Evolutionary conservation across 2,797 vertebrate genomes (phyloP).

Genomic region (Bradypus variegatus): DNA sequence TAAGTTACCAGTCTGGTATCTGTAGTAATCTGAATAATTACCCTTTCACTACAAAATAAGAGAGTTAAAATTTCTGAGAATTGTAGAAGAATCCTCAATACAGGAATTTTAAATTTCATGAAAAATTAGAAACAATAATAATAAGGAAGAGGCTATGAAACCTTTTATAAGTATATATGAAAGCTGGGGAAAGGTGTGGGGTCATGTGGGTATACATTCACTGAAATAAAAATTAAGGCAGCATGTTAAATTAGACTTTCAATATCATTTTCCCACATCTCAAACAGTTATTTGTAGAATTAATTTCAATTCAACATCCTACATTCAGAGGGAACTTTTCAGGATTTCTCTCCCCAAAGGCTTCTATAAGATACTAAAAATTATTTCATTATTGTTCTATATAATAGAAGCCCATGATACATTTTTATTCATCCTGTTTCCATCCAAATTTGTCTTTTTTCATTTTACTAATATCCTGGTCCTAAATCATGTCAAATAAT

Average conservation of each 20-base stretch:
- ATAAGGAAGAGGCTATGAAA: background rate
- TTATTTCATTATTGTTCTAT: too few relatives aligned
- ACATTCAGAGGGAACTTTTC: too few relatives aligned
- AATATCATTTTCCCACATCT: too few relatives aligned
- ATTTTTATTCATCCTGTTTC: too few relatives aligned
- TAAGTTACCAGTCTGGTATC: background rate
- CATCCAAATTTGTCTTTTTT: too few relatives aligned
- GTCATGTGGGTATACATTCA: background rate
- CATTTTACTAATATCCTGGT: too few relatives aligned
- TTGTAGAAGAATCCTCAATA: background rate
- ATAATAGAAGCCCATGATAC: too few relatives aligned
- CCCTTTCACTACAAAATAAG: background rate
- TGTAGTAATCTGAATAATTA: background rate
- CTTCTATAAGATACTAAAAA: too few relatives aligned
- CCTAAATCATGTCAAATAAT: too few relatives aligned
- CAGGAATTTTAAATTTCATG: background rate
- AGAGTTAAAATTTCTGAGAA: background rate
- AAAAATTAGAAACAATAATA: background rate
- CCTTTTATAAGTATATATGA: background rate
- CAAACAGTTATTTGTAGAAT: too few relatives aligned
- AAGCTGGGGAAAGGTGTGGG: background rate
- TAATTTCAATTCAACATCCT: too few relatives aligned
- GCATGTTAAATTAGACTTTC: background rate
- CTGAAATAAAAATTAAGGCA: background rate
- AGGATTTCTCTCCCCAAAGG: too few relatives aligned